phyloP scores from a whole-genome alignment of 1,140 invertebrate genomes.

The Cydia strobilella region DNA sequence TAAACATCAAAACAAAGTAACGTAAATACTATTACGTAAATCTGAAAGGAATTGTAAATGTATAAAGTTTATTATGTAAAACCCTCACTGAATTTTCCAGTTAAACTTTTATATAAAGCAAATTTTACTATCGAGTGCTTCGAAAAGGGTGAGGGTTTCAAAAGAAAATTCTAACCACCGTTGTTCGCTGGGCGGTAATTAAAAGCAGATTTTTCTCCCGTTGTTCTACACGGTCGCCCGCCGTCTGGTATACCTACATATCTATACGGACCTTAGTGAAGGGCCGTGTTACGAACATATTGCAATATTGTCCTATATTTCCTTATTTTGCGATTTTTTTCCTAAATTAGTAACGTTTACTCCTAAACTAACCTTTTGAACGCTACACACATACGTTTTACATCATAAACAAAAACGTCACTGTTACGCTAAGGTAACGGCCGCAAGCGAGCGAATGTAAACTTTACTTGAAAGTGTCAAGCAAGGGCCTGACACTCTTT shows the following conservation, averaged over 20 bases:
- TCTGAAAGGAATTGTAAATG: neutral
- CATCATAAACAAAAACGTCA: too few species aligned
- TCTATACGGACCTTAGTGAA: neutral
- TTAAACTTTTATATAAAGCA: slow-evolving; percentile 13
- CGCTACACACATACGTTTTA: too few species aligned
- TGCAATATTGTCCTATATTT: neutral
- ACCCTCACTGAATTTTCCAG: neutral
- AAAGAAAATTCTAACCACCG: slow-evolving; percentile 33
- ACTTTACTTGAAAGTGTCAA: too few species aligned
- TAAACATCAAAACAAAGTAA: neutral
- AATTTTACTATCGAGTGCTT: slow-evolving; percentile 22
- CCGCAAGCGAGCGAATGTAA: too few species aligned
- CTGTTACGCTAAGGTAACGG: too few species aligned
- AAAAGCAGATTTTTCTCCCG: slow-evolving; percentile 48
- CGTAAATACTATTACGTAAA: neutral
- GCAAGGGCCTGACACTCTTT: too few species aligned
- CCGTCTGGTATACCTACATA: slow-evolving; percentile 40
- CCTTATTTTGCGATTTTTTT: neutral
- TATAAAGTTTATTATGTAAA: neutral
- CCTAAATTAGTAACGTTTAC: too few species aligned
- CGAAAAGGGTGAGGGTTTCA: slow-evolving; percentile 14
- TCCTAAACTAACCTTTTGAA: too few species aligned
- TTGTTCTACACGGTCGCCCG: slow-evolving; percentile 46
- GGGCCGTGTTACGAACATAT: neutral
- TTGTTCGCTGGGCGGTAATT: slow-evolving; percentile 42